Conservation (phyloP, 2,797 vertebrate genomes). For the Propithecus perrieri region DNA sequence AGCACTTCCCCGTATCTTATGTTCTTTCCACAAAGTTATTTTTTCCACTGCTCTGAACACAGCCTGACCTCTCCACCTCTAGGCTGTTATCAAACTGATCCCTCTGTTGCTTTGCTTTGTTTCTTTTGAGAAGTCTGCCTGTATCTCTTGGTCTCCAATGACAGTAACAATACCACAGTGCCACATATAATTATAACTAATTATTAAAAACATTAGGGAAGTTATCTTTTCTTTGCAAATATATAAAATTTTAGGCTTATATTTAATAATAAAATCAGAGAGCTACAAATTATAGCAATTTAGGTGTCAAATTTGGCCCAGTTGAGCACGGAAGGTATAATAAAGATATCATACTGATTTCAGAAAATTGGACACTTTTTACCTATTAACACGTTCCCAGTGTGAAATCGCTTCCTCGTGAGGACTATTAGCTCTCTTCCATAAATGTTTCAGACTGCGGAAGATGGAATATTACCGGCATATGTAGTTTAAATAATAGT, state of each 20-base stretch:
- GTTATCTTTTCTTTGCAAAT: constrained; percentile 59
- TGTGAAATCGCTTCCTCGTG: constrained; percentile 48
- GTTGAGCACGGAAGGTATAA: constrained; percentile 66
- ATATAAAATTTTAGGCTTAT: constrained; percentile 54
- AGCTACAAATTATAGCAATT: constrained; percentile 77
- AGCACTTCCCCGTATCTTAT: background rate
- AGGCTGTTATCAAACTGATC: background rate
- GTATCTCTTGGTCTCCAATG: background rate
- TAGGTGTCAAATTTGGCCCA: constrained; percentile 72
- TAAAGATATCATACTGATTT: constrained; percentile 75
- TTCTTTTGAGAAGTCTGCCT: constrained; percentile 7
- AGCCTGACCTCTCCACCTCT: background rate
- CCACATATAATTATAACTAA: constrained; percentile 57
- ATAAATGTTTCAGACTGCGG: constrained; percentile 26
- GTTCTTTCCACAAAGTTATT: background rate
- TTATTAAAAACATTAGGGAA: constrained; percentile 60
- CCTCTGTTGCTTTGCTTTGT: background rate
- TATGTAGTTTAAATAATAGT: constrained; percentile 48
- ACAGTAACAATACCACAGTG: constrained; percentile 26
- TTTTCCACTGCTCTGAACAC: background rate
- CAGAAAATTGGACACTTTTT: constrained; percentile 73
- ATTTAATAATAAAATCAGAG: constrained; percentile 67
- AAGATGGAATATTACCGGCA: background rate
- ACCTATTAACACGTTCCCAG: constrained; percentile 67
- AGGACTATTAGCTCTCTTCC: constrained; percentile 51